These are phyloP conservation scores for Allochrocebus solatus DNA, from an alignment of 2,797 vertebrate species.

Conservation along the genomic window DNA sequence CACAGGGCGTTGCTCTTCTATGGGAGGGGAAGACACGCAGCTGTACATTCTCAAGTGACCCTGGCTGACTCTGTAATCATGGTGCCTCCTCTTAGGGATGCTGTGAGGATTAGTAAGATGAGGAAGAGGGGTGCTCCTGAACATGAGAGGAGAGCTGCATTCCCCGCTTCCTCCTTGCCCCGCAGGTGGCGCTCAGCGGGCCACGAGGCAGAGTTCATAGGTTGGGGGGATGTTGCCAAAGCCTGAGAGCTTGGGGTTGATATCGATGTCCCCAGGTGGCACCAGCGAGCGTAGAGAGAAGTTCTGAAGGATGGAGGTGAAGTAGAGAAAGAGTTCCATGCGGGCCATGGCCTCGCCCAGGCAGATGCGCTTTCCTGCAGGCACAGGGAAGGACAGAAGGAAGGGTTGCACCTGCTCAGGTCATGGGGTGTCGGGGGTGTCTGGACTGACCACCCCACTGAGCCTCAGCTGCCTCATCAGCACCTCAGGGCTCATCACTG, in stretches of 20 bases:
- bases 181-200: slow-evolving; percentile 38
- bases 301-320: slow-evolving; percentile 76
- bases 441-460: neutral
- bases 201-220: slow-evolving; percentile 69
- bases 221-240: slow-evolving; percentile 77
- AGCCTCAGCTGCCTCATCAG: neutral
- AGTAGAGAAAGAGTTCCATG: slow-evolving; percentile 82
- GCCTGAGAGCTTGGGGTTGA: slow-evolving; percentile 60
- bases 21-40: neutral
- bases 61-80: neutral
- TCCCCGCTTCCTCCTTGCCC: neutral
- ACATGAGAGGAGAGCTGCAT: neutral
- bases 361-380: slow-evolving; percentile 76
- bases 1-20: neutral
- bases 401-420: neutral
- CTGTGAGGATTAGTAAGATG: neutral
- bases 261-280: slow-evolving; percentile 61
- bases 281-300: slow-evolving; percentile 68
- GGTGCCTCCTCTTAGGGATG: neutral
- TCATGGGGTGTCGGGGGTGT: accelerated
- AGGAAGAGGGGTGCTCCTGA: no score
- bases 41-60: neutral
- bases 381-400: neutral
- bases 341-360: slow-evolving; percentile 77
- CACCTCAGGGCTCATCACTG: neutral